Evolutionary conservation across 2,113 vertebrate genomes (phyloP).

Genomic region (Nannobrachium achirus): DNA sequence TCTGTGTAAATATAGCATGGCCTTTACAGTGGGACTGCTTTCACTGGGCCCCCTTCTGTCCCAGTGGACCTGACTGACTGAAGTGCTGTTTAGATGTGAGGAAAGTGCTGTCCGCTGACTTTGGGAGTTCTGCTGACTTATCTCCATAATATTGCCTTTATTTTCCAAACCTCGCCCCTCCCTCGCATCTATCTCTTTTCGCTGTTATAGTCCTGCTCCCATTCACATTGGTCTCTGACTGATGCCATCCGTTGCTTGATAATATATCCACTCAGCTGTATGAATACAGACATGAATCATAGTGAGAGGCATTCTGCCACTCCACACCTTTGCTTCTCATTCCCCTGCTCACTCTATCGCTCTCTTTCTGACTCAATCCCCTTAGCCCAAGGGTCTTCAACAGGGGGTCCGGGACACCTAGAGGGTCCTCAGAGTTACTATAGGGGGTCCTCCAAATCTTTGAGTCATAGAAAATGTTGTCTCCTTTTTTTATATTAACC

Average conservation of each 20-base stretch:
- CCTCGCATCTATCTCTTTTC: background rate
- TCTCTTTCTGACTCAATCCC: constrained; percentile 2
- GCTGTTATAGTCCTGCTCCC: background rate
- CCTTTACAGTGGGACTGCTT: constrained; percentile 37
- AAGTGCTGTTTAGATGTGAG: constrained; percentile 41
- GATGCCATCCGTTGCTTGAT: constrained; percentile 35
- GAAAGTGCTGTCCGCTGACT: constrained; percentile 70
- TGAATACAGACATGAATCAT: constrained; percentile 59
- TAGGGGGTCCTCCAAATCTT: too few relatives aligned
- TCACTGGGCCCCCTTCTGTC: constrained; percentile 45
- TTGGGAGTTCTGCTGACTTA: constrained; percentile 75
- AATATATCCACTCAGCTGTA: constrained; percentile 37
- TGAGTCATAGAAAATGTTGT: too few relatives aligned
- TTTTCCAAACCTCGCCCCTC: constrained; percentile 18
- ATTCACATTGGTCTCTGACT: constrained; percentile 26
- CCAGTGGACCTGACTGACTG: constrained; percentile 51
- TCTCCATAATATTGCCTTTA: constrained; percentile 45
- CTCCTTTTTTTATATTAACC: too few relatives aligned
- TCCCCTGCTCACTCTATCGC: constrained; percentile 6
- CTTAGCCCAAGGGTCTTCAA: background rate
- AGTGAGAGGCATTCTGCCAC: constrained; percentile 32
- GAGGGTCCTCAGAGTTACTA: constrained; percentile 2
- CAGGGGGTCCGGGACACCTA: constrained; percentile 36
- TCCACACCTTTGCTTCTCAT: constrained; percentile 5
- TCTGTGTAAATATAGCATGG: constrained; percentile 57